Evolutionary conservation across 2,797 vertebrate species (phyloP), one percentile per base, ranked within the genome.

Genomic region (Eulemur mongoz): DNA sequence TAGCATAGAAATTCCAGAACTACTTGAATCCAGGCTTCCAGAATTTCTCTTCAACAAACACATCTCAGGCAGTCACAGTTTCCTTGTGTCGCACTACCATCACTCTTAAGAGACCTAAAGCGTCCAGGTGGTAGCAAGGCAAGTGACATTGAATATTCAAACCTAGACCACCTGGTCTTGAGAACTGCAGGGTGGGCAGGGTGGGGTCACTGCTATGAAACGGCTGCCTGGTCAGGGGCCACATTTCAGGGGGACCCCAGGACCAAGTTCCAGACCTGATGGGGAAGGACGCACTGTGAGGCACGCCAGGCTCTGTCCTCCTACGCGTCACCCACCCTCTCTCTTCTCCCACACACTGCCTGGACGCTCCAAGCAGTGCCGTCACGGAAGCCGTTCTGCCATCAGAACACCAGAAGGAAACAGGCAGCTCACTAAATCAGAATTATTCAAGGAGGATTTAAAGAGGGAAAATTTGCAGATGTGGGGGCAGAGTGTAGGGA

Each of bases 331-430:
- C 15, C 32, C 15, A 5, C 32, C 5, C 10, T 8, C 61, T 40
- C 20, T 40, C 18, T 40, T 25, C 48, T 8, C 35, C 20, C 48
- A n/a, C 61, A 54, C 1, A 3, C 45, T 9, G 7, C 20, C 38
- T 25, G 27, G 61, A 43, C 11, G 4, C 32, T 25, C 7, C 7
- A 3, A 4, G 0, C 9, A 40, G 43, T 0, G 2, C 73, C n/a
- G 4, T 40, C n/a, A 38, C 20, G 2, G 45, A 76, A 78, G 3
- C n/a, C 72, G 11, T 67, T 27, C 14, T 67, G 63, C 73, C 59
- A 65, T 32, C 25, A 40, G 27, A 25, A 65, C 17, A 20, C n/a
- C 72, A 65, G 87, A 52, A 89, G 12, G 45, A 89, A 67, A 89
- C 43, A 45, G 80, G 30, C 23, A 1, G 40, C 30, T 43, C 40